Evolutionary conservation across 1,140 invertebrate genomes (phyloP).

Genomic region (Bombus waltoni): DNA sequence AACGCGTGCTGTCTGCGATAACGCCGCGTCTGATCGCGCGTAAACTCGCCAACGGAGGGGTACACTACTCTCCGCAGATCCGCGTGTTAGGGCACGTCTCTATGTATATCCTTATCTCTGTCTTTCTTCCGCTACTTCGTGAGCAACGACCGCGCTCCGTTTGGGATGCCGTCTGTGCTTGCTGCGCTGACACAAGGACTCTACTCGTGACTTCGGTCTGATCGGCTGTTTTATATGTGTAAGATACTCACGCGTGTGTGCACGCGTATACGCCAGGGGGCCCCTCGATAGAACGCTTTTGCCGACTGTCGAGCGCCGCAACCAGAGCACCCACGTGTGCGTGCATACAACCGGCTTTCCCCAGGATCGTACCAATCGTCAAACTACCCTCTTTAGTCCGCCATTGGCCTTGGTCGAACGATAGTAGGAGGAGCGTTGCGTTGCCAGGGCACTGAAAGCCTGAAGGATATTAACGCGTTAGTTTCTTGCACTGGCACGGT

Average conservation of each 20-base stretch:
- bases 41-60: neutral
- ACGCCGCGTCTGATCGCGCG: neutral
- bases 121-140: neutral
- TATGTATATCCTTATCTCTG: neutral
- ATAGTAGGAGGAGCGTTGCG: neutral
- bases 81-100: neutral
- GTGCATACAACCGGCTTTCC: slow-evolving; percentile 12
- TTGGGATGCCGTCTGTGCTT: slow-evolving; percentile 17
- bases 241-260: slow-evolving; percentile 10
- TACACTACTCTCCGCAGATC: neutral
- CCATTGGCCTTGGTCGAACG: slow-evolving; percentile 5
- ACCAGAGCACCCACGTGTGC: slow-evolving; percentile 30
- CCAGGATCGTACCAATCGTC: slow-evolving; percentile 36
- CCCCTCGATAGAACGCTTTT: slow-evolving; percentile 21
- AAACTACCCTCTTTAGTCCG: slow-evolving; percentile 3
- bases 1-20: neutral
- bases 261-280: slow-evolving; percentile 39
- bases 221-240: slow-evolving; percentile 32
- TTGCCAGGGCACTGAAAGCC: neutral
- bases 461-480: neutral
- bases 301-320: slow-evolving; percentile 3
- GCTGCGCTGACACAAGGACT: slow-evolving; percentile 45
- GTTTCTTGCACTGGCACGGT: neutral
- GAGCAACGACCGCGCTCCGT: slow-evolving; percentile 22
- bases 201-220: slow-evolving; percentile 51